Base-by-base conservation (phyloP, 2,797 vertebrate species). In the Notolepis coatsorum region DNA sequence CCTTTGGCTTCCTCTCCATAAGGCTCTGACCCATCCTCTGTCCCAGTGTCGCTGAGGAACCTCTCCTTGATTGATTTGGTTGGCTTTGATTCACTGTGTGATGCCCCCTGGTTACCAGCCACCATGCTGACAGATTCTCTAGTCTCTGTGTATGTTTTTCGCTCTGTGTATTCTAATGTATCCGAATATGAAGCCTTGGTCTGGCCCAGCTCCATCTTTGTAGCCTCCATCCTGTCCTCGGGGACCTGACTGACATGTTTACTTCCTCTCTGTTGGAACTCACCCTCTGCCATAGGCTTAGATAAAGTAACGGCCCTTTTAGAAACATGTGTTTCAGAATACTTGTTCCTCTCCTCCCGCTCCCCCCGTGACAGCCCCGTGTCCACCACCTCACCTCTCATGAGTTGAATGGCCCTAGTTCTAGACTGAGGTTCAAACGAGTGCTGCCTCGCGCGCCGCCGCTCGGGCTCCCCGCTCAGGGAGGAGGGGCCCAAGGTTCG, bases 381-480 rank as follows among this genome's bases (percentile, higher is more conserved):
- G 5, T 85, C 77, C 53, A 74, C 68, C 46, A 84, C 55, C 66
- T 93, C 90, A 35, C 93, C 93, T 84, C 67, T 91, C 87, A 93
- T 82, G 17, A 91, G 59, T 68, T 89, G 82, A 60, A 91, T 87
- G 15, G 81, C 85, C 52, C 88, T 87, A 37, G 84, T 85, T 89
- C 91, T 91, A 28, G 89, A 85, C 54, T 90, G 90, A 63, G 86
- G 90, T 69, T 89, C 83, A 77, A 92, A 90, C 5, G 89, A 91
- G 54, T 83, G 91, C 46, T 83, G 91, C 46, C 89, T 91, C 2
- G 33, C 63, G 47, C 72, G 82, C 64, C 75, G 47, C 54, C 72
- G 74, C 18, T 64, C 13, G 0, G 65, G 7, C 20, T 75, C 84
- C 7, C 20, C 61, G 43, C 65, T 52, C 37, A 72, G 73, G 21